A percentile compares a stretch with the other conserved stretches of the same genome.
phyloP scores from a whole-genome alignment of 2,113 vertebrate species.

The Oxyura jamaicensis region DNA sequence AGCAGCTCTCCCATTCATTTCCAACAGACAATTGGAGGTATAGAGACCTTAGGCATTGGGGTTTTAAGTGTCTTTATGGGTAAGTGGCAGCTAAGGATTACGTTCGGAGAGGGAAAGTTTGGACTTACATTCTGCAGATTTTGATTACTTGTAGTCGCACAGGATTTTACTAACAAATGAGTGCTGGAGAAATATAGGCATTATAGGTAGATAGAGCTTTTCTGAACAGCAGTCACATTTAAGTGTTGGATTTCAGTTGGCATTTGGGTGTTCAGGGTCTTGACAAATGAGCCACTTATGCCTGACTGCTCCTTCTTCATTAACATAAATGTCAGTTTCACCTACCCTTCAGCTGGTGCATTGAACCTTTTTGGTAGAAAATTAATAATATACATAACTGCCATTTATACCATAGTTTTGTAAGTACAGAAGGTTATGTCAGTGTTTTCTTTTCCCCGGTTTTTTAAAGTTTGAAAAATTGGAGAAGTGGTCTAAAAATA shows the following conservation, averaged over 20 bases:
- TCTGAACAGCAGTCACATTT: not conserved
- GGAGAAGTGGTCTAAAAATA: not conserved
- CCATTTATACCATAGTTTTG: not conserved
- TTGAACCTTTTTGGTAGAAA: not conserved
- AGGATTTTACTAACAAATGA: not conserved
- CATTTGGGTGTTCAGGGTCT: not conserved
- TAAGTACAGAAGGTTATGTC: not conserved
- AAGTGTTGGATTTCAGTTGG: not conserved
- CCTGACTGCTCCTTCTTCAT: not conserved
- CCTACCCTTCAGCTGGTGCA: not conserved
- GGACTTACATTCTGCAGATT: not conserved
- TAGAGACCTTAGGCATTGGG: not conserved
- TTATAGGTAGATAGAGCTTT: not conserved
- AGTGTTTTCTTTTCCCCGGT: accelerated
- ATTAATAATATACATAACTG: not conserved
- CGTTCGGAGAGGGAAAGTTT: not conserved
- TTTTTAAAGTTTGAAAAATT: not conserved
- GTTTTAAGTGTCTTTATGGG: not conserved
- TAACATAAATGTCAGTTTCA: not conserved
- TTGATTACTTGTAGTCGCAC: not conserved
- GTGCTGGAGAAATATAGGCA: not conserved
- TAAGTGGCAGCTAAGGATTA: not conserved
- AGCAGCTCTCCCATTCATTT: not conserved
- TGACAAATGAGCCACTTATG: not conserved
- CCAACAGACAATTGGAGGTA: not conserved